Percentiles rank a stretch among this genome's conserved stretches.
These are phyloP conservation scores for Mohoua ochrocephala DNA, from an alignment of 2,113 vertebrate genomes.

Conservation along the genomic window DNA sequence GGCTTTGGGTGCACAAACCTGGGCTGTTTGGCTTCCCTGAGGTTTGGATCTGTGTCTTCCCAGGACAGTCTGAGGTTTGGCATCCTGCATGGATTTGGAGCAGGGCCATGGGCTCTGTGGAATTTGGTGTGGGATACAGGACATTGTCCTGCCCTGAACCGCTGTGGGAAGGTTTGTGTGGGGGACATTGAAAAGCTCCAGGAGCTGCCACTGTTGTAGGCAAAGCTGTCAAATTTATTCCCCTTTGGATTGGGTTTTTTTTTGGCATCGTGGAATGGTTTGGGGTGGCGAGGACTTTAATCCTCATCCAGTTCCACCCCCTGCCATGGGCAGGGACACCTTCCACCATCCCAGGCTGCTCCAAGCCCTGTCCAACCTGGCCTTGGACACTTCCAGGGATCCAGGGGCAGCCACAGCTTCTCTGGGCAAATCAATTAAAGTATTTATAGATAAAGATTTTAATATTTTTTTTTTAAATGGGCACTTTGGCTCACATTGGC, in stretches of 20 bases:
- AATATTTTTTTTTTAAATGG: background rate
- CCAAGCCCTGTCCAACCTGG: background rate
- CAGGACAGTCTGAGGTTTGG: fast-evolving
- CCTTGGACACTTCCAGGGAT: background rate
- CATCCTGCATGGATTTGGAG: fast-evolving
- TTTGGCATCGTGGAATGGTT: background rate
- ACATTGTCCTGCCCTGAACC: fast-evolving
- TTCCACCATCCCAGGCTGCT: background rate
- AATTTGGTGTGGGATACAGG: fast-evolving
- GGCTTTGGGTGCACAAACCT: background rate
- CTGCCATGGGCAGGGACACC: background rate
- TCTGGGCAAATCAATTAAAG: background rate
- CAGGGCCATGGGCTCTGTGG: background rate
- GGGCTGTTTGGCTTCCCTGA: background rate
- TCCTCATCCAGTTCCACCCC: fast-evolving
- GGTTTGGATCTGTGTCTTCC: background rate
- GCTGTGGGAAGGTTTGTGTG: background rate
- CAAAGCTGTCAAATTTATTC: background rate
- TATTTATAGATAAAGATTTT: background rate
- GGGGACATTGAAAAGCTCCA: background rate
- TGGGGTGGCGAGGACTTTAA: background rate
- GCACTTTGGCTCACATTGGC: background rate
- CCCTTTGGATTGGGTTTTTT: background rate
- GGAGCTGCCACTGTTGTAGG: background rate
- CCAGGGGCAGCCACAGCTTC: background rate